Conservation (phyloP, 2,888 invertebrate species). For the Apotomis capreana region DNA sequence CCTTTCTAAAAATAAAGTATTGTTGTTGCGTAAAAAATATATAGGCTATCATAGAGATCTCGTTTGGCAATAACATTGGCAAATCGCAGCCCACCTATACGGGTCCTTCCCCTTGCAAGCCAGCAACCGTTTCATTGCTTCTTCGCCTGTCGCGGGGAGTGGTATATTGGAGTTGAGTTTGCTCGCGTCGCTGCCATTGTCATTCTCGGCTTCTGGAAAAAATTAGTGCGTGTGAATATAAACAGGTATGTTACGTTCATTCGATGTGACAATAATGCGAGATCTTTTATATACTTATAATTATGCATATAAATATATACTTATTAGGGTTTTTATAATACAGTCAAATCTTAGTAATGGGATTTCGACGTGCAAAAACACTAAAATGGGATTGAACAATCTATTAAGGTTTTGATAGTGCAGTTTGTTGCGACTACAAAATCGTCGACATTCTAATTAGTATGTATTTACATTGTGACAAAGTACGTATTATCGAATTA, state of each 20-base stretch:
- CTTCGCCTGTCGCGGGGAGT: slow-evolving; percentile 95
- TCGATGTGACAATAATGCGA: not conserved
- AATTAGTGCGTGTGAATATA: slow-evolving; percentile 24
- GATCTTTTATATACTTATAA: not conserved
- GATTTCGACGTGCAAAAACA: too few species aligned
- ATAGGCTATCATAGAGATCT: not conserved
- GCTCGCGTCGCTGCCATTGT: slow-evolving; percentile 63
- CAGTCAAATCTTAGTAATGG: too few species aligned
- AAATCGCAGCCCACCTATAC: slow-evolving; percentile 86
- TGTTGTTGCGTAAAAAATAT: not conserved
- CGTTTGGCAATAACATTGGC: slow-evolving; percentile 19
- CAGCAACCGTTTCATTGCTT: slow-evolving; percentile 95
- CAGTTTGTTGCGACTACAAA: too few species aligned
- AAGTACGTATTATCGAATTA: too few species aligned
- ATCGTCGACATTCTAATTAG: too few species aligned
- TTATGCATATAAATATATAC: too few species aligned
- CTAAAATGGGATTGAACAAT: too few species aligned
- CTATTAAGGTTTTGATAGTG: too few species aligned
- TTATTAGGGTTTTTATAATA: too few species aligned
- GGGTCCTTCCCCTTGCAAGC: slow-evolving; percentile 98
- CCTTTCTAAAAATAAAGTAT: not conserved
- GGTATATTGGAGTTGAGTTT: slow-evolving; percentile 86
- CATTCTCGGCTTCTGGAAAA: slow-evolving; percentile 67
- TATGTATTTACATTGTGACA: too few species aligned
- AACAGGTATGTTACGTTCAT: slow-evolving; percentile 5